phyloP scores from a whole-genome alignment of 2,888 invertebrate genomes.

The Pheosia gnoma region DNA sequence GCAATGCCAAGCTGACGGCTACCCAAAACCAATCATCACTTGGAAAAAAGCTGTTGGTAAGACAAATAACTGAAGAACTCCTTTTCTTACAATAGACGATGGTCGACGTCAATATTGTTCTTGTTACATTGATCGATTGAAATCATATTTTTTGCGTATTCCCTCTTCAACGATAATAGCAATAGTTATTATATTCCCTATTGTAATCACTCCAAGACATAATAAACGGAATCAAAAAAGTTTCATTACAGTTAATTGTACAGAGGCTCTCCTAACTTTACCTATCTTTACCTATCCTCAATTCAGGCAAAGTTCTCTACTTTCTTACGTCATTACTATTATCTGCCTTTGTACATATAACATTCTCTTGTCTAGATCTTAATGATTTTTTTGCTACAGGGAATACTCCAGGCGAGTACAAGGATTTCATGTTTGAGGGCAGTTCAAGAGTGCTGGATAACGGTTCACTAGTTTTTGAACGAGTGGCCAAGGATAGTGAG shows the following conservation, averaged over 20 bases:
- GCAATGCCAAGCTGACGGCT: conserved; percentile 96
- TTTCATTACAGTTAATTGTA: not conserved
- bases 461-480: conserved; percentile 92
- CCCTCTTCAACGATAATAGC: no score
- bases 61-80: not conserved
- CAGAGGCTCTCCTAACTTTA: not conserved
- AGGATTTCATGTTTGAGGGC: conserved; percentile 92
- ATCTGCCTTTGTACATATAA: conserved; percentile 16
- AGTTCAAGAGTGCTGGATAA: conserved; percentile 91
- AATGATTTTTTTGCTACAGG: conserved; percentile 66
- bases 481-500: conserved; percentile 93
- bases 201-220: not conserved
- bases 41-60: conserved; percentile 95
- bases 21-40: conserved; percentile 93
- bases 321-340: conserved; percentile 30
- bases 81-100: not conserved
- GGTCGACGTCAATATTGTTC: no score
- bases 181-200: not conserved
- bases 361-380: conserved; percentile 16
- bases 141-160: no score
- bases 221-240: conserved; percentile 36
- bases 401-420: conserved; percentile 89
- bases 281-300: not conserved
- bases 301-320: conserved; percentile 41
- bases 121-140: no score